Conservation (phyloP, 2,888 invertebrate species). For the Chrysopilus asiliformis region DNA sequence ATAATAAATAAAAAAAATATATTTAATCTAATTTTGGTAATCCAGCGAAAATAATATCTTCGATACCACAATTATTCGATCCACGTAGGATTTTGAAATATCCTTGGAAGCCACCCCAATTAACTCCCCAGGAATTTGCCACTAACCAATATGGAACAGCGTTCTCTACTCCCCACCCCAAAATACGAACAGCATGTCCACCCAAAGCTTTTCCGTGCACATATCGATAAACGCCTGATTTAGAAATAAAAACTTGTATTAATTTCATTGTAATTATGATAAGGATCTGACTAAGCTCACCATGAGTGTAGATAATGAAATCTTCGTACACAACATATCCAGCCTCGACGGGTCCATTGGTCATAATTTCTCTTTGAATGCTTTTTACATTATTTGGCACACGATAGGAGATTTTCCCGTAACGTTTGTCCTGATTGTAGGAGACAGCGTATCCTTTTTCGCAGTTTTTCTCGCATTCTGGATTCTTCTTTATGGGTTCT, state of each 20-base stretch:
- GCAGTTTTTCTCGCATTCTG: constrained; percentile 60
- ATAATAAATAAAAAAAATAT: too few relatives aligned
- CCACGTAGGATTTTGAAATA: constrained; percentile 81
- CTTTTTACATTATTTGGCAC: constrained; percentile 46
- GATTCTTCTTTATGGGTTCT: too few relatives aligned
- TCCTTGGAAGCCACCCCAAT: constrained; percentile 80
- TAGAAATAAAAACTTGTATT: too few relatives aligned
- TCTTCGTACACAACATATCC: constrained; percentile 80
- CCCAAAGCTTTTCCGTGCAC: constrained; percentile 58
- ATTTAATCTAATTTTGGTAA: too few relatives aligned
- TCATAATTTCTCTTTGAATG: constrained; percentile 71
- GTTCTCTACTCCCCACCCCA: constrained; percentile 80
- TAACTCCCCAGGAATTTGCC: constrained; percentile 87
- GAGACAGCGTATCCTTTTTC: constrained; percentile 49
- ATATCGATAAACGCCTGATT: constrained; percentile 61
- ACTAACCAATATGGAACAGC: constrained; percentile 76
- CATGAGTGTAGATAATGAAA: constrained; percentile 69
- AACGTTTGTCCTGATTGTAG: constrained; percentile 63
- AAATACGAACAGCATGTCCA: constrained; percentile 75
- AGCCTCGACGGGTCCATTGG: constrained; percentile 79
- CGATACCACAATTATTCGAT: constrained; percentile 61
- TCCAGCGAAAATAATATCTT: constrained; percentile 54
- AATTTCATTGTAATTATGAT: background rate
- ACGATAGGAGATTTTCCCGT: constrained; percentile 52
- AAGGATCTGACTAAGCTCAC: constrained; percentile 36